Conservation (phyloP, 2,888 invertebrate species). For the Lycophotia porphyrea region DNA sequence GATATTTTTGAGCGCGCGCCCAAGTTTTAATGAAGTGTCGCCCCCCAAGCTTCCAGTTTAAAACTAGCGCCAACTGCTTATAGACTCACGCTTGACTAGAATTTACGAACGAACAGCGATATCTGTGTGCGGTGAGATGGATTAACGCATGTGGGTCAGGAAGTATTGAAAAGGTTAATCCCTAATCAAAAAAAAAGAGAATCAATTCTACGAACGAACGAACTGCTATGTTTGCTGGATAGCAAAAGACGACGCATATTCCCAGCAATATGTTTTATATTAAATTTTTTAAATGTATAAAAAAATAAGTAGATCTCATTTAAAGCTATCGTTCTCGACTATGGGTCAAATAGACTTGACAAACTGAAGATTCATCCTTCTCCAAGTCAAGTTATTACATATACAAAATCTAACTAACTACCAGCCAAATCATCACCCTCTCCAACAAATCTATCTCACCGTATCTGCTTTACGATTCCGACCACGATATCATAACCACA, state of each 20-base stretch:
- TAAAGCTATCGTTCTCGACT: not conserved
- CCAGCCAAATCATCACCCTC: not conserved
- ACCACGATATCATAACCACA: conserved; percentile 38
- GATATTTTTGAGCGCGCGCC: conserved; percentile 58
- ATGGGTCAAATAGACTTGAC: not conserved
- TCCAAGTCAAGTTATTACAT: not conserved
- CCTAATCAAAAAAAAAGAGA: too few relatives aligned
- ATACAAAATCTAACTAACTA: not conserved
- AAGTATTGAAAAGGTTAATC: conserved; percentile 13
- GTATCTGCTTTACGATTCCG: not conserved
- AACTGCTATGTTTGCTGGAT: not conserved
- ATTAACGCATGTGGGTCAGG: conserved; percentile 23
- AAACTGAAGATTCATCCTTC: not conserved
- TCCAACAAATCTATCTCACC: not conserved
- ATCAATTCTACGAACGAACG: not conserved
- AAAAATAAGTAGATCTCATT: not conserved
- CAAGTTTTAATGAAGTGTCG: conserved; percentile 71
- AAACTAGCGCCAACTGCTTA: conserved; percentile 53
- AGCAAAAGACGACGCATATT: not conserved
- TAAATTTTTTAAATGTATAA: not conserved
- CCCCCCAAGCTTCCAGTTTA: conserved; percentile 41
- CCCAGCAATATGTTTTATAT: not conserved
- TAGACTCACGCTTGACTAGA: conserved; percentile 35
- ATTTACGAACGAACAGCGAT: conserved; percentile 13
- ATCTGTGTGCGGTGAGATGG: conserved; percentile 29